Conservation (phyloP, 1,140 invertebrate species). For the Drosophila leontia region DNA sequence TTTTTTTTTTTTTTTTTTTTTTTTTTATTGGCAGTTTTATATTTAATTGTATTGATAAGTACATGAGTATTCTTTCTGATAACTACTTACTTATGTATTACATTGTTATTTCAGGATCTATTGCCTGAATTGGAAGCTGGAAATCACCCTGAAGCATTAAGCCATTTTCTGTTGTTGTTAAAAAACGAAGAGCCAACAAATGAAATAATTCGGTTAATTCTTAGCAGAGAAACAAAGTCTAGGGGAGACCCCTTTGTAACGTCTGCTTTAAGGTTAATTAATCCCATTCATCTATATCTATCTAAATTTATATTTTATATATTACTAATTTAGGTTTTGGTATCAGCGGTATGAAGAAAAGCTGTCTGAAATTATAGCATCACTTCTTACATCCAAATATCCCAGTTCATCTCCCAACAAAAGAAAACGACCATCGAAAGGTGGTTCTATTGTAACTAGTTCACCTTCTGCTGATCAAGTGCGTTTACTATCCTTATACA, state of each 20-base stretch:
- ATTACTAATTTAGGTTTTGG: slow-evolving; percentile 89
- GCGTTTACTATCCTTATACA: slow-evolving; percentile 11
- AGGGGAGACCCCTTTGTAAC: slow-evolving; percentile 93
- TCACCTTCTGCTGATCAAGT: slow-evolving; percentile 87
- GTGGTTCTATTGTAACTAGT: slow-evolving; percentile 87
- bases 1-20: no score
- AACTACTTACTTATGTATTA: background rate
- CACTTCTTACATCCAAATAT: slow-evolving; percentile 91
- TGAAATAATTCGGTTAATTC: slow-evolving; percentile 93
- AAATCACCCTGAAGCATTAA: slow-evolving; percentile 96
- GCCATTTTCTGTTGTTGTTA: slow-evolving; percentile 94
- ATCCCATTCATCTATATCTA: background rate
- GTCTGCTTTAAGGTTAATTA: slow-evolving; percentile 89
- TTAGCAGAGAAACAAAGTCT: slow-evolving; percentile 91
- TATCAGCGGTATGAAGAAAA: slow-evolving; percentile 96
- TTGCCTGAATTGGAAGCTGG: slow-evolving; percentile 95
- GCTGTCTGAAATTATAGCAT: slow-evolving; percentile 93
- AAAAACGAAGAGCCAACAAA: slow-evolving; percentile 96
- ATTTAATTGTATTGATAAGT: no score
- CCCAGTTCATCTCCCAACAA: slow-evolving; percentile 95
- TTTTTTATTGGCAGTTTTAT: no score
- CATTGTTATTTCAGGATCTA: slow-evolving; percentile 84
- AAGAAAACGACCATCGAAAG: slow-evolving; percentile 91
- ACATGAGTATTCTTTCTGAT: background rate
- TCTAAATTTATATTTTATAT: no score